Evolutionary conservation across 2,888 invertebrate genomes (phyloP).

Genomic region (Lithophane semibrunnea): DNA sequence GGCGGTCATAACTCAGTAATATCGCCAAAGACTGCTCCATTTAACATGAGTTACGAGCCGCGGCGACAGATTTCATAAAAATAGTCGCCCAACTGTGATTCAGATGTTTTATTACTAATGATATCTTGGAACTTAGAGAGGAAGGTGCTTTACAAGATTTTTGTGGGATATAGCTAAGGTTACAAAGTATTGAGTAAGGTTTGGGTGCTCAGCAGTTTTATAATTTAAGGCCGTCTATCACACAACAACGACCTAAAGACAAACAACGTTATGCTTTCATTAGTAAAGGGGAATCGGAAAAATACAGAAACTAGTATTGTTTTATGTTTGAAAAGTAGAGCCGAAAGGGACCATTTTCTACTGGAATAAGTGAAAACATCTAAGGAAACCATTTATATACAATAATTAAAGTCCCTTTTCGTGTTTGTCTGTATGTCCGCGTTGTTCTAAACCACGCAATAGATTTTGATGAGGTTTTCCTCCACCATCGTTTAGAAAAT

Average conservation of each 20-base stretch:
- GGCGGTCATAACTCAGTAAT: slow-evolving; percentile 82
- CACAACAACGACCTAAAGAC: neutral
- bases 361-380: neutral
- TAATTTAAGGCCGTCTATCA: neutral
- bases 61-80: slow-evolving; percentile 79
- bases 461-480: too few species aligned
- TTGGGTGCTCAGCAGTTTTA: neutral
- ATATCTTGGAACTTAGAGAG: slow-evolving; percentile 50
- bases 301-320: neutral
- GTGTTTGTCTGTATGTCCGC: too few species aligned
- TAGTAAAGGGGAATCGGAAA: neutral
- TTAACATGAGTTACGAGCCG: slow-evolving; percentile 82
- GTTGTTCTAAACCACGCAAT: too few species aligned
- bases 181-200: neutral
- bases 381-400: neutral
- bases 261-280: neutral
- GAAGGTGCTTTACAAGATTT: slow-evolving; percentile 33
- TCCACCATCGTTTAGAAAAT: too few species aligned
- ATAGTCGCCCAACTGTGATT: slow-evolving; percentile 67
- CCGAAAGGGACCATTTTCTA: neutral
- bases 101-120: slow-evolving; percentile 69
- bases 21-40: slow-evolving; percentile 81
- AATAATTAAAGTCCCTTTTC: too few species aligned
- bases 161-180: slow-evolving; percentile 12
- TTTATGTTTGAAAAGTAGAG: neutral